Evolutionary conservation across 2,888 invertebrate genomes (phyloP), one percentile per base, ranked within the genome.

Genomic region (Ornithoptera alexandrae): DNA sequence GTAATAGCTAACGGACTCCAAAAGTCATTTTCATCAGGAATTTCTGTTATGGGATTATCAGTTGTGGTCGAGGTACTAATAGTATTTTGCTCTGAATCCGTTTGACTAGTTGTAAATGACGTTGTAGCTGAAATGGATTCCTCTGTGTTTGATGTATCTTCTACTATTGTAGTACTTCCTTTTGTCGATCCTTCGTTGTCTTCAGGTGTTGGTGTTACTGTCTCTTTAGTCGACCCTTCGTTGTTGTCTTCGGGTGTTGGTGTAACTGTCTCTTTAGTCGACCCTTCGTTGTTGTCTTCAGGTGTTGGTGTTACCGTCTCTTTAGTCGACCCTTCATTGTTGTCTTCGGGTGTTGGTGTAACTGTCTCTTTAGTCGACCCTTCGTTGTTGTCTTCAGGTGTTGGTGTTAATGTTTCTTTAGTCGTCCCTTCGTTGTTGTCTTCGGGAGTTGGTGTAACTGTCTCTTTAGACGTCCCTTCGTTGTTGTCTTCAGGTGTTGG

Each of bases 1-100:
- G 65, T 53, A 15, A 72, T 68, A 42, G 68, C 66, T 22, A 68
- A 65, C 1, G 72, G 58, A 17, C 36, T 70, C 72, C 72, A 72
- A 68, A 72, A 70, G 12, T 64, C 20, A 18, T 18, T 24, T 17
- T 62, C 22, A 42, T 60, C 30, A 56, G 67, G 64, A 22, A 61
- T 57, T 30, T 63, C 68, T 5, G 39, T 60, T 2, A 53, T 7
- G 2, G 68, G 68, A 53, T 39, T 39, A 56, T 39, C 12, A 20
- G 67, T 70, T 60, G 70, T 56, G 20, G 7, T 53, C 2, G 30
- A 22, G 1, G 22, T 53, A 57, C 15, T 58, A 30, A 46, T 61
- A 57, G 6, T 42, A 39, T 6, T 18, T 39, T 36, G 39, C 10
- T 59, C 58, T 22, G 62, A 17, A 46, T 67, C 46, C 22, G 67